Base-by-base conservation (phyloP, 2,797 vertebrate genomes). In the Danio kyathit region DNA sequence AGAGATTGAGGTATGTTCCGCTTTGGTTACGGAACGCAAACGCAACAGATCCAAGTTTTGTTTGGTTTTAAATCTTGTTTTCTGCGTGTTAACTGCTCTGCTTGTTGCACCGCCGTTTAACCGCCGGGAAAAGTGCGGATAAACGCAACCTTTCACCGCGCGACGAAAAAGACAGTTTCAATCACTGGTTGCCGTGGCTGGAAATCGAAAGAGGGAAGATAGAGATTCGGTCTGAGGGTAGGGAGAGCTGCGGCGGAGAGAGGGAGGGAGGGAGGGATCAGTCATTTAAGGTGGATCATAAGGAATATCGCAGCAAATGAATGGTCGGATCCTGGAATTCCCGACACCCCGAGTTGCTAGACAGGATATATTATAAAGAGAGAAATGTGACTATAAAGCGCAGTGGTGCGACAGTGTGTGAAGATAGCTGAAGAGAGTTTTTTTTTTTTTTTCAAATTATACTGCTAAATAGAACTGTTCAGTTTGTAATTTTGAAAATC, bases 211-310 rank as follows among this genome's bases (percentile, higher is more conserved):
- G 83, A 84, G 83, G 76, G 79, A 84, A 65, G 84, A 84, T 89
- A 88, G 69, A 64, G 83, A 76, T 77, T 56, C 57, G 21, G 75
- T 49, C 16, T 41, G 82, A 51, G 71, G 74, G 66, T 59, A 46
- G 82, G 74, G 76, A 74, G 82, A 74, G 76, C 80, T 60, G 75
- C 60, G 41, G 67, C 61, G 73, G 49, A 71, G 81, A 86, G 82
- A 86, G 82, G 88, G 86, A 85, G 88, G 88, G 86, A 85, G 88
- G 87, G 87, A 80, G 64, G 64, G 82, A 76, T 74, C 79, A 69
- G 76, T 80, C 71, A 82, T 81, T 88, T 88, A 86, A 89, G 86
- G 84, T 88, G 85, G 84, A 86, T 84, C 85, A 56, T 61, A 77
- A 79, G 76, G 64, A 81, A 76, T 81, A 74, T 69, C 21, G 17